These are phyloP conservation scores for Hartigia nigra DNA, from an alignment of 2,888 invertebrate genomes.

Conservation along the genomic window DNA sequence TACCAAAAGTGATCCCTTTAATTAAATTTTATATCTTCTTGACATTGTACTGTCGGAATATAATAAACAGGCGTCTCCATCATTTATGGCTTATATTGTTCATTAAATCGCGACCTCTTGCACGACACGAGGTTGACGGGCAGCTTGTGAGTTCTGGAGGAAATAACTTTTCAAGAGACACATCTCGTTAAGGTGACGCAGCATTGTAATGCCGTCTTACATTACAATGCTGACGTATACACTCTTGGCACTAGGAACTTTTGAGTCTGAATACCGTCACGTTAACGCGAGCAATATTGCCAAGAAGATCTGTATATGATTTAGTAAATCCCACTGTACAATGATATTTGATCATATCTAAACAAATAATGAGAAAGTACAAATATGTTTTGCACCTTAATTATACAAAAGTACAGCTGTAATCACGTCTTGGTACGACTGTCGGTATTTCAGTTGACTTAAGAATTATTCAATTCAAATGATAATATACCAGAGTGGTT, in stretches of 20 bases:
- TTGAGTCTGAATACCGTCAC: neutral
- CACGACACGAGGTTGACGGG: slow-evolving; percentile 42
- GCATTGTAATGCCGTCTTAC: slow-evolving; percentile 45
- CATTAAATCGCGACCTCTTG: slow-evolving; percentile 49
- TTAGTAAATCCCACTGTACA: neutral
- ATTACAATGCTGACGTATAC: slow-evolving; percentile 39
- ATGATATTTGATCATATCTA: neutral
- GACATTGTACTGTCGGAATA: neutral
- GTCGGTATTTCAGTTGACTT: neutral
- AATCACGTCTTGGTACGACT: neutral
- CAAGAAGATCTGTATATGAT: neutral
- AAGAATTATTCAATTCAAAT: neutral
- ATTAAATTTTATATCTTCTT: neutral
- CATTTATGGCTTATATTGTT: slow-evolving; percentile 32
- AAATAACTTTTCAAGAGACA: slow-evolving; percentile 47
- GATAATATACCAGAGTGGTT: neutral
- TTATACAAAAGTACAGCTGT: neutral
- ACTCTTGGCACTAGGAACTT: neutral
- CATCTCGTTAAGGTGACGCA: slow-evolving; percentile 59
- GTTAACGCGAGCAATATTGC: neutral
- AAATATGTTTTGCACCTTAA: neutral
- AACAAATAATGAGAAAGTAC: neutral
- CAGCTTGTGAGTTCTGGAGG: slow-evolving; percentile 42
- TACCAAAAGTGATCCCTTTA: neutral
- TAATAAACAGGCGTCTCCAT: neutral